Percentiles rank a stretch among this genome's conserved stretches.
phyloP scores from a whole-genome alignment of 1,140 invertebrate species.

The Limonius californicus region DNA sequence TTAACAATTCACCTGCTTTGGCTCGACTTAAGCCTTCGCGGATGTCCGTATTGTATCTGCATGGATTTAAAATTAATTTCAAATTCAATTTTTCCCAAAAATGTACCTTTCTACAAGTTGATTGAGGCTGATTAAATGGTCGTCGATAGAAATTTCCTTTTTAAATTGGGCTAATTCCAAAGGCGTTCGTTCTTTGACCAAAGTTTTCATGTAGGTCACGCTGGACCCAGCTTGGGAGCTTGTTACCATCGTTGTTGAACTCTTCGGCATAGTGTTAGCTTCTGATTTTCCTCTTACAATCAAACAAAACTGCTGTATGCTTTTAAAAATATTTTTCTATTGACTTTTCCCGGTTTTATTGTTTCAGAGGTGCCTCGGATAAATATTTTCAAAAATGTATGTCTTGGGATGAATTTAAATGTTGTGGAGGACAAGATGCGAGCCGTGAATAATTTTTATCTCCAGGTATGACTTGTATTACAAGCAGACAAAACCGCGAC shows the following conservation, averaged over 20 bases:
- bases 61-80: constrained; percentile 29
- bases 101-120: constrained; percentile 48
- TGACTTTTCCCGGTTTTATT: too few species aligned
- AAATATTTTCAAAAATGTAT: too few species aligned
- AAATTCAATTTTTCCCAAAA: too few species aligned
- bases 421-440: too few species aligned
- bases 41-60: constrained; percentile 49
- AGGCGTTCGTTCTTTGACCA: neutral
- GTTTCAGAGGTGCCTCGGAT: too few species aligned
- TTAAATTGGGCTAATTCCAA: constrained; percentile 50
- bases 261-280: neutral
- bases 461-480: neutral
- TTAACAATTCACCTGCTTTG: constrained; percentile 53
- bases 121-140: constrained; percentile 65
- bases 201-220: constrained; percentile 7
- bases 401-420: too few species aligned
- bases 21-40: constrained; percentile 55
- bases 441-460: too few species aligned
- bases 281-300: neutral
- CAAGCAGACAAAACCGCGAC: neutral
- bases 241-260: neutral
- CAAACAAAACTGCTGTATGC: too few species aligned
- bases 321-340: too few species aligned
- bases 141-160: constrained; percentile 71
- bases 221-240: neutral